Percentiles rank a stretch among this genome's conserved stretches.
Conservation (phyloP, 1,140 invertebrate genomes). For the Diachasmimorpha longicaudata region DNA sequence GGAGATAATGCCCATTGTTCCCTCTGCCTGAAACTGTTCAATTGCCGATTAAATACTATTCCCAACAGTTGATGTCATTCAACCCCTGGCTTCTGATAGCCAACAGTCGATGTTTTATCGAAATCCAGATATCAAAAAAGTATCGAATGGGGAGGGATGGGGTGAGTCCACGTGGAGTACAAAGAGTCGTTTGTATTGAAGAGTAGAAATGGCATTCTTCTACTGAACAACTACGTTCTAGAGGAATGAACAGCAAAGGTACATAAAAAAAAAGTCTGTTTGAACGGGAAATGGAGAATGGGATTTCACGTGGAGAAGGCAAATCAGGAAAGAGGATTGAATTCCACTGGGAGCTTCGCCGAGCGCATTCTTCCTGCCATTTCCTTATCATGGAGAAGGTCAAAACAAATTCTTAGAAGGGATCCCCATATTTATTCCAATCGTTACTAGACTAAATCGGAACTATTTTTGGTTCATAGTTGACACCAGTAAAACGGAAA, state of each 20-base stretch:
- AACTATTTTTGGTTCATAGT: not conserved
- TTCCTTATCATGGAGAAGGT: not conserved
- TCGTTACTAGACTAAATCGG: not conserved
- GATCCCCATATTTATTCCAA: not conserved
- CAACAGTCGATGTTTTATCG: too few relatives aligned
- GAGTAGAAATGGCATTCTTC: not conserved
- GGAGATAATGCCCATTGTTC: too few relatives aligned
- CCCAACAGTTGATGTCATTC: too few relatives aligned
- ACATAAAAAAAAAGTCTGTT: not conserved
- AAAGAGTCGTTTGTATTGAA: not conserved
- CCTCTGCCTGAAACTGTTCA: too few relatives aligned
- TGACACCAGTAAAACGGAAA: not conserved
- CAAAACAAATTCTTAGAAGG: not conserved
- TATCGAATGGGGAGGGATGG: not conserved
- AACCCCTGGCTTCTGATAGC: too few relatives aligned
- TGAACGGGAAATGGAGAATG: not conserved
- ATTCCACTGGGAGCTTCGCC: not conserved
- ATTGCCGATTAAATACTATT: too few relatives aligned
- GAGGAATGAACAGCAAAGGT: not conserved
- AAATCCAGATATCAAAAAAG: not conserved
- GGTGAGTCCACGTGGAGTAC: not conserved
- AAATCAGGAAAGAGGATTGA: not conserved
- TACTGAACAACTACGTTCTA: not conserved
- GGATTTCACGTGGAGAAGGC: not conserved
- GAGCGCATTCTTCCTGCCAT: not conserved